Conservation (phyloP, 2,797 vertebrate genomes). For the Acestrorhynchus altus region DNA sequence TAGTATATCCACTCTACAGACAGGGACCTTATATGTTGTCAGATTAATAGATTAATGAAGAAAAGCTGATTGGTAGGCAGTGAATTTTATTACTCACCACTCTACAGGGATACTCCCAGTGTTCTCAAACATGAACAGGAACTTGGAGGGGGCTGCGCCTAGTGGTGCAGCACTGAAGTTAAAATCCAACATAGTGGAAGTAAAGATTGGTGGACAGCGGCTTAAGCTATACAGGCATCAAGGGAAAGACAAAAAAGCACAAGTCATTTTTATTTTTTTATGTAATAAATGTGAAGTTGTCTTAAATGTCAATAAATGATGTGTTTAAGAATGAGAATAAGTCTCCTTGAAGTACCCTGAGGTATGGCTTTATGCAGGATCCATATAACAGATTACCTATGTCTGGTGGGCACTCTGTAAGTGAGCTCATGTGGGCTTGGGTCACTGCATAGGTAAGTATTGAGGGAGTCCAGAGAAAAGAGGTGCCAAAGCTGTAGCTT, state of each 20-base stretch:
- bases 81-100: conserved; percentile 77
- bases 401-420: conserved; percentile 78
- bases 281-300: background rate
- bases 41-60: background rate
- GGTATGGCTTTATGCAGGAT: background rate
- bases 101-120: conserved; percentile 81
- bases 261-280: background rate
- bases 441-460: conserved; percentile 78
- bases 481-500: conserved; percentile 85
- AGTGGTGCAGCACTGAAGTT: conserved; percentile 86
- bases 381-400: conserved; percentile 73
- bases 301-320: too few relatives aligned
- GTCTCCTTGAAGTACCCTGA: background rate
- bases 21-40: background rate
- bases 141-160: conserved; percentile 77
- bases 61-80: background rate
- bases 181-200: conserved; percentile 83
- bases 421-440: conserved; percentile 79
- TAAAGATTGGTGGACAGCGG: conserved; percentile 76
- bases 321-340: too few relatives aligned
- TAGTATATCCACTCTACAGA: background rate
- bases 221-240: conserved; percentile 65
- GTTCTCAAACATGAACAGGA: conserved; percentile 87
- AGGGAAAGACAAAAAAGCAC: background rate
- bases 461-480: conserved; percentile 86